Conservation (phyloP, 2,888 invertebrate species). For the Hedya salicella region DNA sequence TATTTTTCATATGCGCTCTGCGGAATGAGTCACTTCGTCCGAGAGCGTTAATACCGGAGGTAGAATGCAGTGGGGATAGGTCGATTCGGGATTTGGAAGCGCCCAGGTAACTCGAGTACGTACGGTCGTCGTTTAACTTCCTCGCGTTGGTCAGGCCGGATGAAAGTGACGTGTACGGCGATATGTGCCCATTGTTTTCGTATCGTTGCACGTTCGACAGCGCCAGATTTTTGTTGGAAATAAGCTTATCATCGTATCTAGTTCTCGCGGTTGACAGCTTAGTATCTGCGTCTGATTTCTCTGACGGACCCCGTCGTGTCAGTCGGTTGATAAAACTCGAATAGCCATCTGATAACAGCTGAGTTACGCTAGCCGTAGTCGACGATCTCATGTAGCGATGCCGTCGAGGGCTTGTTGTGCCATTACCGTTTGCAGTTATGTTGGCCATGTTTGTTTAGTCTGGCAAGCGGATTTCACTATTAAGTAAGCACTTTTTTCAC, state of each 20-base stretch:
- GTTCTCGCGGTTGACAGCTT: slow-evolving; percentile 67
- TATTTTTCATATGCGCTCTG: slow-evolving; percentile 75
- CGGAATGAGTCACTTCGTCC: slow-evolving; percentile 80
- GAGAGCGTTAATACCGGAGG: slow-evolving; percentile 70
- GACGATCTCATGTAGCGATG: slow-evolving; percentile 91
- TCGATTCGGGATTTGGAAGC: slow-evolving; percentile 69
- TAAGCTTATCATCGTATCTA: slow-evolving; percentile 76
- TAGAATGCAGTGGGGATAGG: slow-evolving; percentile 74
- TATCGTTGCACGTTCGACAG: slow-evolving; percentile 75
- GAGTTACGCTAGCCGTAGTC: slow-evolving; percentile 91
- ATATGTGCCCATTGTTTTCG: slow-evolving; percentile 75
- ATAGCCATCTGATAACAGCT: slow-evolving; percentile 94
- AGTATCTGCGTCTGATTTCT: slow-evolving; percentile 82
- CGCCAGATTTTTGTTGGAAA: slow-evolving; percentile 68
- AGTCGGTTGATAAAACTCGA: slow-evolving; percentile 93
- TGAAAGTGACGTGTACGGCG: slow-evolving; percentile 72
- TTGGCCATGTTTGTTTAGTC: slow-evolving; percentile 65
- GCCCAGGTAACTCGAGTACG: slow-evolving; percentile 74
- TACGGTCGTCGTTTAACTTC: slow-evolving; percentile 74
- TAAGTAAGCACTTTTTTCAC: slow-evolving; percentile 63
- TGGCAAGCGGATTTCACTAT: slow-evolving; percentile 47
- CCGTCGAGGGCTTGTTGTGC: slow-evolving; percentile 83
- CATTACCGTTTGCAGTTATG: slow-evolving; percentile 69
- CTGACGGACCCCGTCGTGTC: slow-evolving; percentile 91
- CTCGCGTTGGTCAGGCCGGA: slow-evolving; percentile 61